These are phyloP conservation scores for Drosophila parvula DNA, from an alignment of 1,140 invertebrate genomes.

Conservation along the genomic window DNA sequence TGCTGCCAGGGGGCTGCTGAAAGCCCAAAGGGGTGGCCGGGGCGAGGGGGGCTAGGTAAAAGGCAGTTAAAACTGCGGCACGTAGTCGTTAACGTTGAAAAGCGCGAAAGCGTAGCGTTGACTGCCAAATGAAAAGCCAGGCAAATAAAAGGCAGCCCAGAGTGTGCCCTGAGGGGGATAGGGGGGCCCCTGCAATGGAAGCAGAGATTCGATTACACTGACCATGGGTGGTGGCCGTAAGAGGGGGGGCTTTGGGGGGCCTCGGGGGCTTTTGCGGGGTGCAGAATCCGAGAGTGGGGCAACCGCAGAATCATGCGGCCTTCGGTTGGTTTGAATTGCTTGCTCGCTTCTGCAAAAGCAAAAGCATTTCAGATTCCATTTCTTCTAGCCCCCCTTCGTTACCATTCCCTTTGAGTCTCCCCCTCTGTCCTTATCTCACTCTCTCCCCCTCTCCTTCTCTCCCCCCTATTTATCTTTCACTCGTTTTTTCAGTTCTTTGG, in stretches of 20 bases:
- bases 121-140: slow-evolving; percentile 72
- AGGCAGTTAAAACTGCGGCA: slow-evolving; percentile 77
- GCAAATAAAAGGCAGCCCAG: slow-evolving; percentile 65
- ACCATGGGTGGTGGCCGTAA: slow-evolving; percentile 20
- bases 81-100: slow-evolving; percentile 65
- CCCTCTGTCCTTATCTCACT: background rate
- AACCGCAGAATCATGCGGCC: slow-evolving; percentile 62
- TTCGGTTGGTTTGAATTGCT: slow-evolving; percentile 56
- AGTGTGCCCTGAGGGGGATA: slow-evolving; percentile 8
- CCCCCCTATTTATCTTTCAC: background rate
- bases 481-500: slow-evolving; percentile 32
- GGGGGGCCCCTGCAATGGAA: slow-evolving; percentile 37
- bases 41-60: slow-evolving; percentile 32
- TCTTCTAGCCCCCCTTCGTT: background rate
- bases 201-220: slow-evolving; percentile 76
- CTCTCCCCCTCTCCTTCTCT: background rate
- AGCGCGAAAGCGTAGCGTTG: slow-evolving; percentile 72
- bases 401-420: no score
- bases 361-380: slow-evolving; percentile 52
- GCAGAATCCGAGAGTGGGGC: background rate
- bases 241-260: background rate
- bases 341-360: slow-evolving; percentile 47
- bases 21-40: background rate
- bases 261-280: background rate
- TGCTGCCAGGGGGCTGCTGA: background rate